Conservation (phyloP, 2,888 invertebrate species). For the Tenthredo amoena region DNA sequence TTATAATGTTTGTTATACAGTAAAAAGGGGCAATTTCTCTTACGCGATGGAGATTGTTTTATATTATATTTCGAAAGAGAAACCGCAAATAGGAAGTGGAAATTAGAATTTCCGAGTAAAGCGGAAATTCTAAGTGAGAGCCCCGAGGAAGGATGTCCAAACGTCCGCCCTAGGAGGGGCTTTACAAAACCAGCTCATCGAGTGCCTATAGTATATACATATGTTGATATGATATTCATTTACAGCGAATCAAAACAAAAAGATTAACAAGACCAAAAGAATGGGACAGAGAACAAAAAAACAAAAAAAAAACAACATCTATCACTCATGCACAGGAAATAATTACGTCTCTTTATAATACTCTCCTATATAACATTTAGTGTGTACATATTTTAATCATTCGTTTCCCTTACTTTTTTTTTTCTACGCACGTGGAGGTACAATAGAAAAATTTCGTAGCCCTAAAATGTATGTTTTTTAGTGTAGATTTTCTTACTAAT, state of each 20-base stretch:
- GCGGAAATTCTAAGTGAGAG: background rate
- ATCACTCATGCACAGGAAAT: background rate
- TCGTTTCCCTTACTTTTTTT: background rate
- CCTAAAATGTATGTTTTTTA: background rate
- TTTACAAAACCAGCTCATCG: slow-evolving; percentile 40
- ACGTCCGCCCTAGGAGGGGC: slow-evolving; percentile 46
- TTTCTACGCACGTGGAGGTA: background rate
- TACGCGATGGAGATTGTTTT: background rate
- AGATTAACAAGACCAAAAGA: background rate
- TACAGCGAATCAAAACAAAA: background rate
- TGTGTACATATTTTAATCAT: background rate
- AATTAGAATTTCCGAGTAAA: slow-evolving; percentile 36
- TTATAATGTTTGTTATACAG: background rate
- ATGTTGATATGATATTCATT: background rate
- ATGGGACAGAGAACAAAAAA: too few relatives aligned
- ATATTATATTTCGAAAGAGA: slow-evolving; percentile 12
- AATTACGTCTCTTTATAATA: background rate
- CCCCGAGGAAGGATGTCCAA: slow-evolving; percentile 28
- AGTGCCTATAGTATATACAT: background rate
- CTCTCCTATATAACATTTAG: background rate
- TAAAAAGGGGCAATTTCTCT: background rate
- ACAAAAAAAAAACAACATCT: background rate
- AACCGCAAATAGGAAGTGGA: slow-evolving; percentile 42
- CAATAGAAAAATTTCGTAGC: background rate
- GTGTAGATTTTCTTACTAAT: background rate